These are phyloP conservation scores for Oscheius sp. DNA, from an alignment of 2,888 invertebrate species.

Conservation along the genomic window DNA sequence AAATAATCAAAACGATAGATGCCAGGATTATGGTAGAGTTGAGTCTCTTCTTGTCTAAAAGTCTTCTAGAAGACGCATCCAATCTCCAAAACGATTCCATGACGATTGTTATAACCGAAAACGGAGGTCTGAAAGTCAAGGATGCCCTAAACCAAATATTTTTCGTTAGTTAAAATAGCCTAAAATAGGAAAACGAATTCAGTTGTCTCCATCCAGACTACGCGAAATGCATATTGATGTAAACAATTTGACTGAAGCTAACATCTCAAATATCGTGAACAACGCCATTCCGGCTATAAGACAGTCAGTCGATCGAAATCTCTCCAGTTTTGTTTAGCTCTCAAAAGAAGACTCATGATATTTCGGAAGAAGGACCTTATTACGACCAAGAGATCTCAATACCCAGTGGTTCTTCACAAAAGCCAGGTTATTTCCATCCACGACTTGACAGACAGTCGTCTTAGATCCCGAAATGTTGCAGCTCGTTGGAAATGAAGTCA, in stretches of 20 bases:
- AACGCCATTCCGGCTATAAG: slow-evolving; percentile 41
- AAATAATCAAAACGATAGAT: neutral
- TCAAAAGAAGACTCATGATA: too few species aligned
- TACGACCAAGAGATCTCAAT: neutral
- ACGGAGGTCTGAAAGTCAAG: slow-evolving; percentile 50
- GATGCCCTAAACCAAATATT: slow-evolving; percentile 40
- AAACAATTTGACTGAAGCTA: slow-evolving; percentile 48
- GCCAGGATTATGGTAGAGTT: neutral
- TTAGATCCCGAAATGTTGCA: neutral
- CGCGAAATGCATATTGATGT: slow-evolving; percentile 48
- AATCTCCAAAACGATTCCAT: slow-evolving; percentile 28
- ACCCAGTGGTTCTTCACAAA: neutral
- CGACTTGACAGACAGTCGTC: too few species aligned
- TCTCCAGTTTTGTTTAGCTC: too few species aligned
- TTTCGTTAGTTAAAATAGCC: slow-evolving; percentile 37
- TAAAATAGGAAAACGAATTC: too few species aligned
- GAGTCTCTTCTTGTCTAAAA: too few species aligned
- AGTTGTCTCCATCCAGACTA: too few species aligned
- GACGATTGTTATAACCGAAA: slow-evolving; percentile 44
- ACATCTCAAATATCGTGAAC: slow-evolving; percentile 48
- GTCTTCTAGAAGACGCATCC: too few species aligned
- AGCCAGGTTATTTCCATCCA: too few species aligned
- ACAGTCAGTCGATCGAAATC: too few species aligned
- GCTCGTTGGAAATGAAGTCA: slow-evolving; percentile 43
- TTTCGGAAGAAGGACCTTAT: slow-evolving; percentile 25